These are phyloP conservation scores for Clarias gariepinus DNA, from an alignment of 2,113 vertebrate genomes.

Conservation along the genomic window DNA sequence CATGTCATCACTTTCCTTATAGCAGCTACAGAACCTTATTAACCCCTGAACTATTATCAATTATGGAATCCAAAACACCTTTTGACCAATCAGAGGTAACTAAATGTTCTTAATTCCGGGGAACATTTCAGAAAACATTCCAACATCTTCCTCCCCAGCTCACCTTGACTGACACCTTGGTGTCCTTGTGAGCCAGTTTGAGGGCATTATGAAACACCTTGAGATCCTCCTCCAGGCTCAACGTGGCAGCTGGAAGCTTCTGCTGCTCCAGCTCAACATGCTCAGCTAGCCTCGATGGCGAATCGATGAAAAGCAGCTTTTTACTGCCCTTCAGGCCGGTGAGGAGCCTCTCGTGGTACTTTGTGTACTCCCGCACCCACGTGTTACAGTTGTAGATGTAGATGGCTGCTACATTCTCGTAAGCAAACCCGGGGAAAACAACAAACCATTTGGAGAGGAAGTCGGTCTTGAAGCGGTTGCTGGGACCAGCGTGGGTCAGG, in stretches of 20 bases:
- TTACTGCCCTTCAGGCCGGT: constrained; percentile 97
- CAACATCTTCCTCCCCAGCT: neutral
- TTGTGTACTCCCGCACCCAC: constrained; percentile 98
- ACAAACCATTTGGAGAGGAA: constrained; percentile 99
- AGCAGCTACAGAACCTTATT: neutral
- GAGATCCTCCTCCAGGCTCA: constrained; percentile 94
- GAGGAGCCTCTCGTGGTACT: constrained; percentile 95
- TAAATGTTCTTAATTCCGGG: neutral
- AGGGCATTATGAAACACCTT: constrained; percentile 98
- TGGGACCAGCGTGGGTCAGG: constrained; percentile 93
- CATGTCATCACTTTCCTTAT: neutral
- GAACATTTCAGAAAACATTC: neutral
- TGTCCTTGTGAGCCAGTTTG: constrained; percentile 96
- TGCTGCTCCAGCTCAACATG: constrained; percentile 94
- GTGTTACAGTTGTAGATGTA: constrained; percentile 99
- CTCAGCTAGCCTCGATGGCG: constrained; percentile 88
- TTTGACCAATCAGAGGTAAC: neutral
- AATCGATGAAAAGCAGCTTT: constrained; percentile 94
- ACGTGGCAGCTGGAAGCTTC: constrained; percentile 92
- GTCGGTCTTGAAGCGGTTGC: constrained; percentile 98
- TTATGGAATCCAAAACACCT: neutral
- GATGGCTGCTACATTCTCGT: constrained; percentile 96
- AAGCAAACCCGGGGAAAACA: constrained; percentile 96
- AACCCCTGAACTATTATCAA: neutral
- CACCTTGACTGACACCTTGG: constrained; percentile 99